These are phyloP conservation scores for Gobionotothen gibberifrons DNA, from an alignment of 2,797 vertebrate genomes.

Conservation along the genomic window DNA sequence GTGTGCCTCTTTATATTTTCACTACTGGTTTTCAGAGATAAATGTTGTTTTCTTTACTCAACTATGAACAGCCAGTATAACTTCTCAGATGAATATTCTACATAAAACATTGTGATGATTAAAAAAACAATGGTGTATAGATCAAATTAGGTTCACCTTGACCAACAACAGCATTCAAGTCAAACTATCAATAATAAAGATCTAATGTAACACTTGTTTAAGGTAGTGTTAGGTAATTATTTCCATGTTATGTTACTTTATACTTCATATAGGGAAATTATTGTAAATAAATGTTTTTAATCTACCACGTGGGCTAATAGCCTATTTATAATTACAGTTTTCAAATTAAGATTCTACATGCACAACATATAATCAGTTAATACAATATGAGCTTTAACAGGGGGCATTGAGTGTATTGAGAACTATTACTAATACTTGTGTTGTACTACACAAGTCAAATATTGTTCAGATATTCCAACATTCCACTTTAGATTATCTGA, in stretches of 20 bases:
- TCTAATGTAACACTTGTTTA: neutral
- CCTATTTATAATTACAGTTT: neutral
- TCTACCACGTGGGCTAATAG: neutral
- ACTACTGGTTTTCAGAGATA: neutral
- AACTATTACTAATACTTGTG: neutral
- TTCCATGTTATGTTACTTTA: neutral
- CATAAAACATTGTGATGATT: neutral
- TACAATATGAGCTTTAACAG: neutral
- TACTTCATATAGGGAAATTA: too few relatives aligned
- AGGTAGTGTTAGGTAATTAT: neutral
- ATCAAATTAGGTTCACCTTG: neutral
- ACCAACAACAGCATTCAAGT: neutral
- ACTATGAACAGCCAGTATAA: neutral
- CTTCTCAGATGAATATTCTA: neutral
- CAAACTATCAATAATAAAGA: slow-evolving; percentile 1
- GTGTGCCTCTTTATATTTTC: neutral
- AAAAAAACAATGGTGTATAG: neutral
- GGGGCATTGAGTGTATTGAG: neutral
- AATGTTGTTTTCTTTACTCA: neutral
- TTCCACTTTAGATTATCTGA: neutral
- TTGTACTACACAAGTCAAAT: too few relatives aligned
- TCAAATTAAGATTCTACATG: neutral
- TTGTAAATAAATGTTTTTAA: neutral
- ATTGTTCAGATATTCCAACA: neutral
- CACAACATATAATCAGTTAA: neutral